Conservation (phyloP, 1,140 invertebrate genomes). For the Calliopsis andreniformis region DNA sequence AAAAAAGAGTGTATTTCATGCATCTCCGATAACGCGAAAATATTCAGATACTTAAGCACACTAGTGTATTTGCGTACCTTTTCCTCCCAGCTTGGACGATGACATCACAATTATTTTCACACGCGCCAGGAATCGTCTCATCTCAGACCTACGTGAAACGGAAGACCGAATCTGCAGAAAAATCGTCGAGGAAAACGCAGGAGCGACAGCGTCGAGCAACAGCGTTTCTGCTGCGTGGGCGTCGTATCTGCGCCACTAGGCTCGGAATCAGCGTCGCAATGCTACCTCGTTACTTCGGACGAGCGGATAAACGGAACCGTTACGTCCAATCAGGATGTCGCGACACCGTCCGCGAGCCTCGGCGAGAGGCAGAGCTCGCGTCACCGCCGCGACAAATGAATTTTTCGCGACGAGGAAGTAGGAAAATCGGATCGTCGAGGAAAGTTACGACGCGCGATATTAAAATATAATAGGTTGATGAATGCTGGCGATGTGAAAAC, state of each 20-base stretch:
- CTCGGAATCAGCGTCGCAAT: constrained; percentile 22
- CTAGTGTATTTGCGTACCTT: too few relatives aligned
- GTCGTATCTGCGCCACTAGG: constrained; percentile 39
- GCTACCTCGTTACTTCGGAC: constrained; percentile 20
- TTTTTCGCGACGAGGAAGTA: not conserved
- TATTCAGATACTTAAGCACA: too few relatives aligned
- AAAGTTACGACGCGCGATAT: constrained; percentile 9
- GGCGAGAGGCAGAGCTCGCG: not conserved
- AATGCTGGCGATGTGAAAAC: constrained; percentile 27
- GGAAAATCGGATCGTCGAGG: not conserved
- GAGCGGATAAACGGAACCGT: constrained; percentile 33
- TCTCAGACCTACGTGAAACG: not conserved
- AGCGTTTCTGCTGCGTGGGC: constrained; percentile 33
- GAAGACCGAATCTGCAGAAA: constrained; percentile 3
- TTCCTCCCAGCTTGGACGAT: not conserved
- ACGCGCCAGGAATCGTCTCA: too few relatives aligned
- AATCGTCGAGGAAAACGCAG: constrained; percentile 9
- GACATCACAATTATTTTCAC: constrained; percentile 20
- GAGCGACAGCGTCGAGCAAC: not conserved
- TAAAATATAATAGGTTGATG: constrained; percentile 28
- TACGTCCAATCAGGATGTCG: constrained; percentile 23
- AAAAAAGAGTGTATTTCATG: too few relatives aligned
- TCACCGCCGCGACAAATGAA: not conserved
- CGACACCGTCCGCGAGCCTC: not conserved
- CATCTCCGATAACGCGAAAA: too few relatives aligned